Percentiles rank a stretch among this genome's conserved stretches.
These are phyloP conservation scores for Masnerella sp. DNA, from an alignment of 2,888 invertebrate species.

Conservation along the genomic window DNA sequence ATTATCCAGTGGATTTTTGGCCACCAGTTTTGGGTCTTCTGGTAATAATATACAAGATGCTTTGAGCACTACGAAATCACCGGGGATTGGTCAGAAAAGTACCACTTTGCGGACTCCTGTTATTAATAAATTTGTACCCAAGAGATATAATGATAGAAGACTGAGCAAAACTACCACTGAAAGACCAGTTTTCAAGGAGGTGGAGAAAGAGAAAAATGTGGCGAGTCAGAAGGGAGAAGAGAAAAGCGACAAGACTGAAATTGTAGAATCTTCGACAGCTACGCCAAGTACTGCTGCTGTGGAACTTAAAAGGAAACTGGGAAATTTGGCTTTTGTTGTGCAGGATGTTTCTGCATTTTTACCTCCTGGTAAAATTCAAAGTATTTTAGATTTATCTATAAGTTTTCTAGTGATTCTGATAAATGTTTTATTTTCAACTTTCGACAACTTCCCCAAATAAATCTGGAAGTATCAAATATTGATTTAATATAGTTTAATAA, in stretches of 20 bases:
- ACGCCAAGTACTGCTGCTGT: slow-evolving; percentile 38
- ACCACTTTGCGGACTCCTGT: slow-evolving; percentile 78
- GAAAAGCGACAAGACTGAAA: slow-evolving; percentile 1
- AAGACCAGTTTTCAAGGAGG: slow-evolving; percentile 37
- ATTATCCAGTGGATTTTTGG: slow-evolving; percentile 86
- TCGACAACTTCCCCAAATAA: too few relatives aligned
- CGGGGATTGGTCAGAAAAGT: slow-evolving; percentile 79
- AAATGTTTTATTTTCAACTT: not conserved
- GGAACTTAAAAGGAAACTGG: slow-evolving; percentile 8
- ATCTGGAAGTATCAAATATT: too few relatives aligned
- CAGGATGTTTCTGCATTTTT: slow-evolving; percentile 82
- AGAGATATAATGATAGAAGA: slow-evolving; percentile 71
- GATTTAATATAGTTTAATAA: too few relatives aligned
- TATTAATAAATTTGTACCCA: slow-evolving; percentile 71
- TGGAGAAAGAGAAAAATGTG: not conserved
- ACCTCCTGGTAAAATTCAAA: slow-evolving; percentile 82
- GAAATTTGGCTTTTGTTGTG: slow-evolving; percentile 53
- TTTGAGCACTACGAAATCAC: slow-evolving; percentile 81
- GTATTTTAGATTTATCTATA: not conserved
- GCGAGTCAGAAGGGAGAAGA: not conserved
- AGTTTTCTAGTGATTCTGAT: not conserved
- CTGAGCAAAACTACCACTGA: slow-evolving; percentile 60
- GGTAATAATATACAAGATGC: slow-evolving; percentile 81
- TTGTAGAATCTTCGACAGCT: slow-evolving; percentile 5
- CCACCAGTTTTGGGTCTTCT: slow-evolving; percentile 84